Base-by-base conservation (phyloP, 2,888 invertebrate species). In the Clostera curtula region DNA sequence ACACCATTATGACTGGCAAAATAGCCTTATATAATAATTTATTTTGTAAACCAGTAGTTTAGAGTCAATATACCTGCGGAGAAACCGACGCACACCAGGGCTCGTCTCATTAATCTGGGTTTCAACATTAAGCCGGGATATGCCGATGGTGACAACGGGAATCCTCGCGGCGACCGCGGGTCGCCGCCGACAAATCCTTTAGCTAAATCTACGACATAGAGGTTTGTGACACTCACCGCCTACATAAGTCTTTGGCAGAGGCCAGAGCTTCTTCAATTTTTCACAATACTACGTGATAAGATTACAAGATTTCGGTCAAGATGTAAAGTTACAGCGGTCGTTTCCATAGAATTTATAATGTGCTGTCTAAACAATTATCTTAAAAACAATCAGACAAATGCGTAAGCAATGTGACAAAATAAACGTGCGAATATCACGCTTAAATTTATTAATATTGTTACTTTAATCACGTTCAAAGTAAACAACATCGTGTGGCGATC, bases 51-150 rank as follows among this genome's bases (percentile, higher is more conserved):
- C 16, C 19, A 21, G 31, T 18, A 18, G 8, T 18, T 18, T 18
- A 8, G 5, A 56, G 51, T 47, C 52, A 46, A 50, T 21, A 36
- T 25, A 40, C 24, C 26, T 33, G 36, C 43, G 36, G 31, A 40
- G 37, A 44, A 43, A 40, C 40, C 43, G 45, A 38, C 34, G 35
- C 38, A 45, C 47, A 56, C 56, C 51, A 43, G 58, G 60, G 60
- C 64, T 64, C 69, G 68, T 68, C 70, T 63, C 70, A 73, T 77
- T 80, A 82, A 83, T 82, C 80, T 70, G 72, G 73, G 80, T 63
- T 65, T 71, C 64, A 43, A 56, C 62, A 66, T 64, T 76, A 83
- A 83, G 76, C 80, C 61, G 62, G 67, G 70, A 68, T 70, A 64
- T 70, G 69, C 77, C 73, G 56, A 72, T 73, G 72, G 67, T 72